A percentile compares a stretch with the other conserved stretches of the same genome.
Conservation (phyloP, 1,140 invertebrate species). For the Ganaspis sp. region DNA sequence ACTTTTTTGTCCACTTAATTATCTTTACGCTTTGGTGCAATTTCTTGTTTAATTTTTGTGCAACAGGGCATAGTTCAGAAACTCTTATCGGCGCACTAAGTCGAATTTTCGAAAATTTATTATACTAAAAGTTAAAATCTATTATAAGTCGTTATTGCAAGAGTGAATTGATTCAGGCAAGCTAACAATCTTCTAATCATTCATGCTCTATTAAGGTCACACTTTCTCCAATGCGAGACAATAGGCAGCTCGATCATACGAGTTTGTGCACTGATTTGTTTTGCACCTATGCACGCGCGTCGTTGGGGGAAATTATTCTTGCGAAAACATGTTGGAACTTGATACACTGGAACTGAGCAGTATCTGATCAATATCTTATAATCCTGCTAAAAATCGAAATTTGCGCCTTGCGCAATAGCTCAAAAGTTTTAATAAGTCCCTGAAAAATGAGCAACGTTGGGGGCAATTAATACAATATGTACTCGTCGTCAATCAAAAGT, state of each 20-base stretch:
- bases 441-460: not conserved
- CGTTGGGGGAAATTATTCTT: not conserved
- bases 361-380: slow-evolving; percentile 22
- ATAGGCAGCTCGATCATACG: slow-evolving; percentile 14
- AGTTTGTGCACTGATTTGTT: not conserved
- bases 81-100: too few relatives aligned
- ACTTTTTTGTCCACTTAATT: too few relatives aligned
- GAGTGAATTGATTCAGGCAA: slow-evolving; percentile 2
- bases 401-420: not conserved
- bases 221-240: slow-evolving; percentile 29
- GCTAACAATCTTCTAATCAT: slow-evolving; percentile 1
- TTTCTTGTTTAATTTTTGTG: too few relatives aligned
- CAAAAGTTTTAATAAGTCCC: not conserved
- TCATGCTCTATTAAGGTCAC: slow-evolving; percentile 27
- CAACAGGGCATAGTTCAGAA: too few relatives aligned
- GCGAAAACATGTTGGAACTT: slow-evolving; percentile 15
- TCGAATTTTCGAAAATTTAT: too few relatives aligned
- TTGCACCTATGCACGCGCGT: not conserved
- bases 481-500: too few relatives aligned
- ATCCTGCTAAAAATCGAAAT: not conserved
- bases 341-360: slow-evolving; percentile 2
- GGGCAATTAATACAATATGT: too few relatives aligned
- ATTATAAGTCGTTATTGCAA: not conserved
- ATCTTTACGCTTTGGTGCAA: too few relatives aligned
- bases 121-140: not conserved